phyloP scores from a whole-genome alignment of 2,797 vertebrate genomes.

The Channallabes apus region DNA sequence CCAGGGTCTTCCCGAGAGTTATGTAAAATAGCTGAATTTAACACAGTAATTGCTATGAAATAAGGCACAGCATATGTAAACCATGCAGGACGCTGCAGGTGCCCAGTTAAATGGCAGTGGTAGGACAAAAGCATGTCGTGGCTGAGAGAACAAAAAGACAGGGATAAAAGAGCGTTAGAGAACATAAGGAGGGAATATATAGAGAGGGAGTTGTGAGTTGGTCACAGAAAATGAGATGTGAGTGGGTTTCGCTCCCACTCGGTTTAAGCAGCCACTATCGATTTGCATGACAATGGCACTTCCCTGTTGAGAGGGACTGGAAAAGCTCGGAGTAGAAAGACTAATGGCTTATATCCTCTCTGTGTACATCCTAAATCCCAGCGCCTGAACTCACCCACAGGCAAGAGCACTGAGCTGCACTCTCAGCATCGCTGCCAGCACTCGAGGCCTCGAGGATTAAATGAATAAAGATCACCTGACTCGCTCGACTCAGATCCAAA shows the following conservation, averaged over 20 bases:
- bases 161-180: slow-evolving; percentile 30
- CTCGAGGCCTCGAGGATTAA: not conserved
- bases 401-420: slow-evolving; percentile 1
- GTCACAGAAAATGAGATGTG: slow-evolving; percentile 54
- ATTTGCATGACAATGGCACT: slow-evolving; percentile 60
- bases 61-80: slow-evolving; percentile 7
- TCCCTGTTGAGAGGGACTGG: slow-evolving; percentile 58
- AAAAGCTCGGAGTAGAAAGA: slow-evolving; percentile 54
- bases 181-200: slow-evolving; percentile 3
- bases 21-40: not conserved
- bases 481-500: not conserved
- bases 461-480: not conserved
- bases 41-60: not conserved
- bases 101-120: not conserved
- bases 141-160: not conserved
- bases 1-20: not conserved
- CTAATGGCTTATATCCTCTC: slow-evolving; percentile 41
- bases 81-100: not conserved
- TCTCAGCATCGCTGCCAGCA: not conserved
- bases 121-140: not conserved
- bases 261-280: slow-evolving; percentile 64
- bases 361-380: slow-evolving; percentile 12
- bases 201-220: slow-evolving; percentile 24
- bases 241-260: slow-evolving; percentile 66
- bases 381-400: slow-evolving; percentile 6